Evolutionary conservation across 2,113 vertebrate species (phyloP), one percentile per base, ranked within the genome.

Genomic region (Natator depressus): DNA sequence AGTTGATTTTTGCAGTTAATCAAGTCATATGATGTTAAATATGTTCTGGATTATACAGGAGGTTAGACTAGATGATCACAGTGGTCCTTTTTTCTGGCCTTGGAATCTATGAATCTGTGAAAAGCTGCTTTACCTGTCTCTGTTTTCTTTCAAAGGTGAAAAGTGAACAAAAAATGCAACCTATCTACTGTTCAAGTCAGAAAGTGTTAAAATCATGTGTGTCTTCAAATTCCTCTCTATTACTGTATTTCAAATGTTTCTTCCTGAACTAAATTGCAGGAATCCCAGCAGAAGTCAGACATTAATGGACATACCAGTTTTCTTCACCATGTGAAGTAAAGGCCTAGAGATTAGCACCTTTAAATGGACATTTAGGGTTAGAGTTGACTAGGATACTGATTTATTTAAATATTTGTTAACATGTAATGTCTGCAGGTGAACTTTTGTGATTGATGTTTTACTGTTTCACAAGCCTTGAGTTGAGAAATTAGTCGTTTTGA

Each of bases 391-490:
- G 83, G 79, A 65, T 85, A 29, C 79, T 83, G 62, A 35, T 69
- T 69, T 87, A 54, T 47, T 94, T 49, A 17, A 17, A 54, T 84
- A 38, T 72, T 78, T 55, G 76, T 76, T 54, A 47, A 0, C 62
- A 38, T 53, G 2, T 42, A 88, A 62, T 11, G 20, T 0, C 0
- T 85, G n/a, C 29, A 17, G 16, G 2, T 84, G 46, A 69, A 16
- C 5, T 89, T 85, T 87, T 88, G 9, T 84, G 59, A 89, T 62
- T 24, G 38, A 2, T 88, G 78, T 91, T 85, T 90, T 96, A 24
- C 59, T 50, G 6, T 95, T 95, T 76, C 24, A 84, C 16, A 69
- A 8, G 25, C 57, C 57, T 75, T 87, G 86, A 54, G 84, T 55
- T 79, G 19, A 46, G n/a, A 76, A 42, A 6, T 76, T 25, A 4